Evolutionary conservation across 1,140 invertebrate genomes (phyloP).

Genomic region (Leptinotarsa undecemlineata): DNA sequence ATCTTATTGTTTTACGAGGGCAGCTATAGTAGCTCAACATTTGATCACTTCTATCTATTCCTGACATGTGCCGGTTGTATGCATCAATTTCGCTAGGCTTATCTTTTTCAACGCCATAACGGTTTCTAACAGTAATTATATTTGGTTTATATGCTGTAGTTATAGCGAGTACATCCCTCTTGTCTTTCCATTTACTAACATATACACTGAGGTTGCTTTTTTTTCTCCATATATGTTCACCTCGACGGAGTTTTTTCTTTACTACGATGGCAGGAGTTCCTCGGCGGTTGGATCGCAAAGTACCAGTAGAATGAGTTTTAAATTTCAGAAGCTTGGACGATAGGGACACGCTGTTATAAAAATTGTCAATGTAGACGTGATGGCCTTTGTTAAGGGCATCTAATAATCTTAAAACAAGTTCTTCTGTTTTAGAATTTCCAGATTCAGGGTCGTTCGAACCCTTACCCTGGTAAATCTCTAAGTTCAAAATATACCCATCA

Average conservation of each 20-base stretch:
- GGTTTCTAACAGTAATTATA: slow-evolving; percentile 23
- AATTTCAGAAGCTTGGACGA: slow-evolving; percentile 14
- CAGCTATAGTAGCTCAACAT: slow-evolving; percentile 7
- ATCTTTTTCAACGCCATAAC: slow-evolving; percentile 21
- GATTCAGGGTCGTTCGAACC: background rate
- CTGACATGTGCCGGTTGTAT: slow-evolving; percentile 27
- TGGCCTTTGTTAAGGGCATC: slow-evolving; percentile 21
- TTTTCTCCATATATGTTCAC: slow-evolving; percentile 25
- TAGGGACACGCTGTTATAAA: slow-evolving; percentile 3
- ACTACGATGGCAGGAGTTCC: slow-evolving; percentile 17
- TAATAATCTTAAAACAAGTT: slow-evolving; percentile 13
- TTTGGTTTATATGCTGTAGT: slow-evolving; percentile 24
- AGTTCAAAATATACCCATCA: slow-evolving; percentile 19
- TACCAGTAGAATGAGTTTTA: slow-evolving; percentile 23
- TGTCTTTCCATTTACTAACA: slow-evolving; percentile 27
- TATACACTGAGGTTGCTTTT: slow-evolving; percentile 5
- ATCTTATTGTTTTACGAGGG: slow-evolving; percentile 20
- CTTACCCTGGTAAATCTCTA: slow-evolving; percentile 21
- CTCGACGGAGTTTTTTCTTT: slow-evolving; percentile 19
- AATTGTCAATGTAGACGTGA: background rate
- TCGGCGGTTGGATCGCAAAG: slow-evolving; percentile 14
- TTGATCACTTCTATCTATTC: slow-evolving; percentile 27
- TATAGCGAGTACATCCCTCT: slow-evolving; percentile 18
- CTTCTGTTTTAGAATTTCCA: slow-evolving; percentile 14
- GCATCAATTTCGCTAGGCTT: slow-evolving; percentile 25